Evolutionary conservation across 1,140 invertebrate genomes (phyloP), one percentile per base, ranked within the genome.

Genomic region (Mactra quadrangularis): DNA sequence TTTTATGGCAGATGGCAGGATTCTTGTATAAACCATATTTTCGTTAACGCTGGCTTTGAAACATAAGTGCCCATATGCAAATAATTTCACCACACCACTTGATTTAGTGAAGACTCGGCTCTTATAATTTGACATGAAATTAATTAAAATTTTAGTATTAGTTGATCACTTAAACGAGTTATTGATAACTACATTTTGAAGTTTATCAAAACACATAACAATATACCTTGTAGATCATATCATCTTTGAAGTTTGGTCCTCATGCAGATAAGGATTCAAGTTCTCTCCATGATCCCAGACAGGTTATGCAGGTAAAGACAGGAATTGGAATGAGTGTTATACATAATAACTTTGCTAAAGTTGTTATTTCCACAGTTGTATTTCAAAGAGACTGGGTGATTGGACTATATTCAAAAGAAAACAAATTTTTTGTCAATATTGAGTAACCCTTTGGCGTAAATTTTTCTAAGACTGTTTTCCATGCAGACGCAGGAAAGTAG

Each of bases 191-290:
- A n/a, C n/a, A n/a, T n/a, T n/a, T n/a, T n/a, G n/a, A n/a, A n/a
- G n/a, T n/a, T n/a, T n/a, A n/a, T n/a, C n/a, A n/a, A n/a, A n/a
- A n/a, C n/a, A n/a, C n/a, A n/a, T n/a, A n/a, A n/a, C n/a, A n/a
- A 41, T 41, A 7, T 41, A 59, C 55, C 55, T 74, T 74, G 15
- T 25, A 74, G 70, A 50, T 74, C 3, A 53, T 74, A 9, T 52
- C 70, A 22, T 74, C 70, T 33, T 29, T 74, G 31, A 47, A 52
- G 45, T 1, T 47, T 22, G 7, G 29, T 19, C 25, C 47, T 33
- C n/a, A 25, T 1, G 41, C 70, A 19, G 47, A 47, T 25, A 9
- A n/a, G 11, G 50, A 55, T 50, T 22, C 27, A 11, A 33, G n/a
- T 29, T 17, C 15, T 19, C n/a, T 55, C n/a, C 70, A 74, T 38